These are phyloP conservation scores for Melozone crissalis DNA, from an alignment of 2,113 vertebrate species.

Conservation along the genomic window DNA sequence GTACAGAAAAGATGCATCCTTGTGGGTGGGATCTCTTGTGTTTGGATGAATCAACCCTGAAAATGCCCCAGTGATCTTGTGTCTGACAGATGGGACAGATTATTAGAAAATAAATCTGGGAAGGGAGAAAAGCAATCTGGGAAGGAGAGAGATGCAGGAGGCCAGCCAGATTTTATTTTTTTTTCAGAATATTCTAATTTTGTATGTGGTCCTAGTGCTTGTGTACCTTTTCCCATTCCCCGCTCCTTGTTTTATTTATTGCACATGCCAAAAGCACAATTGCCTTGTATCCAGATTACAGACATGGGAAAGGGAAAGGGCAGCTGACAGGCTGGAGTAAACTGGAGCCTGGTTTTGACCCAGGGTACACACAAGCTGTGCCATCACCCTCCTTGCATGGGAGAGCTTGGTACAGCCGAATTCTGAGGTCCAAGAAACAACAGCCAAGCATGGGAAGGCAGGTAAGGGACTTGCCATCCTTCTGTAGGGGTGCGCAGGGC, in stretches of 20 bases:
- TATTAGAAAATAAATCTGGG: not conserved
- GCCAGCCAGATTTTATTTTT: not conserved
- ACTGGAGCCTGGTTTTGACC: not conserved
- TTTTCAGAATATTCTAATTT: not conserved
- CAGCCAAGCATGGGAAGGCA: not conserved
- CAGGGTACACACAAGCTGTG: not conserved
- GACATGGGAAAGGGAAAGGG: not conserved
- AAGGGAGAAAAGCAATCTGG: not conserved
- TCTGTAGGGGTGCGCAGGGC: not conserved
- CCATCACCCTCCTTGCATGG: not conserved
- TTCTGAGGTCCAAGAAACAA: not conserved
- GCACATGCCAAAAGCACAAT: not conserved
- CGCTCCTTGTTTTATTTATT: not conserved
- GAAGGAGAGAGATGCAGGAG: not conserved
- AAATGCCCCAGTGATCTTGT: not conserved
- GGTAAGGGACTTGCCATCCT: not conserved
- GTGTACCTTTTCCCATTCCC: not conserved
- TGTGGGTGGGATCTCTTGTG: not conserved
- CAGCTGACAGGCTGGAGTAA: not conserved
- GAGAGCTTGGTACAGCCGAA: not conserved
- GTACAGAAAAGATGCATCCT: not conserved
- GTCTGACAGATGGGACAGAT: not conserved
- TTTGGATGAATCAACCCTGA: not conserved
- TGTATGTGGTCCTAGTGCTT: not conserved
- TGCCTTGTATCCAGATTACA: not conserved